These are phyloP conservation scores for Lasioglossum oenotherae DNA, from an alignment of 2,888 invertebrate species.

Conservation along the genomic window DNA sequence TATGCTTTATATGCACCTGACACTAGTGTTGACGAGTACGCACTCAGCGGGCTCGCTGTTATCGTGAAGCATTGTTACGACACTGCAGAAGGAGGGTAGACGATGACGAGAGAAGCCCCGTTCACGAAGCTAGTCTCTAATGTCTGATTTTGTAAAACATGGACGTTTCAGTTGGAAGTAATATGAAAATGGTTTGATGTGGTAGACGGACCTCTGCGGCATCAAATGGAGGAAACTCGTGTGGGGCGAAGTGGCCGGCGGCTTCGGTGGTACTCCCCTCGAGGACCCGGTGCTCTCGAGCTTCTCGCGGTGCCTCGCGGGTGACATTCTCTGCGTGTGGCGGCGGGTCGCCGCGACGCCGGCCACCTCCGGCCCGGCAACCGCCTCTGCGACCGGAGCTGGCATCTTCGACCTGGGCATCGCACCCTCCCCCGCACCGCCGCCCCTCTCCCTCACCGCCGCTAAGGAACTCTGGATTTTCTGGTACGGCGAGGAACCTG, in stretches of 20 bases:
- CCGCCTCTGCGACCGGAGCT: slow-evolving; percentile 79
- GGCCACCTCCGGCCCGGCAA: slow-evolving; percentile 81
- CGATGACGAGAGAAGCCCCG: not conserved
- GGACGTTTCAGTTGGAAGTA: not conserved
- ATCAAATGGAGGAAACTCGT: slow-evolving; percentile 99
- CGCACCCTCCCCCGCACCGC: slow-evolving; percentile 87
- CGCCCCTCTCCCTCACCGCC: slow-evolving; percentile 92
- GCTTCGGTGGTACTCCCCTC: slow-evolving; percentile 88
- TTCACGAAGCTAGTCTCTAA: not conserved
- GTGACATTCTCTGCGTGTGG: slow-evolving; percentile 99
- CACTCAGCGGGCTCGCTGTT: not conserved
- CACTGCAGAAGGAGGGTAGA: not conserved
- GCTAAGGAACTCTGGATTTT: slow-evolving; percentile 99
- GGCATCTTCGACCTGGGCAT: slow-evolving; percentile 84
- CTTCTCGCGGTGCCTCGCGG: slow-evolving; percentile 95
- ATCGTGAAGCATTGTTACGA: not conserved
- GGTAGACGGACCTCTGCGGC: slow-evolving; percentile 98
- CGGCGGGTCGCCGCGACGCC: slow-evolving; percentile 91
- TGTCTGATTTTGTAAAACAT: not conserved
- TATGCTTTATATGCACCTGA: not conserved
- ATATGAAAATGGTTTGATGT: slow-evolving; percentile 55
- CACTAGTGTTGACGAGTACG: not conserved
- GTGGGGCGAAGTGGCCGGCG: slow-evolving; percentile 89
- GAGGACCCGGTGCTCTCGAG: slow-evolving; percentile 96
- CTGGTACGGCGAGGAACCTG: slow-evolving; percentile 99